Evolutionary conservation across 2,888 invertebrate genomes (phyloP).

Genomic region (Pammene aurita): DNA sequence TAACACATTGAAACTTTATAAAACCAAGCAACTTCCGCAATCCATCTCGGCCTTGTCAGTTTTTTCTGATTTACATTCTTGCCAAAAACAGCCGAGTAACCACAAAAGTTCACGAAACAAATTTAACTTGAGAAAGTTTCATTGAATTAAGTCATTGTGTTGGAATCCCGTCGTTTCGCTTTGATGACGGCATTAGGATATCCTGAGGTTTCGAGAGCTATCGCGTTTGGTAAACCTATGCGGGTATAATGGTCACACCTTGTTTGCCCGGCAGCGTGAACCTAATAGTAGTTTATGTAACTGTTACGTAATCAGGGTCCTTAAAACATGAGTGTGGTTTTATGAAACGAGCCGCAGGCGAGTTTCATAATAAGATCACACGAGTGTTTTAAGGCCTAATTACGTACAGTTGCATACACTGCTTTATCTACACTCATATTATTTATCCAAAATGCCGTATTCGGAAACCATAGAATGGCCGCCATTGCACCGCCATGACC

Average conservation of each 20-base stretch:
- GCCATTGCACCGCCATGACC: too few species aligned
- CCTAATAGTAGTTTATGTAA: too few species aligned
- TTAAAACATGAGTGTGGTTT: too few species aligned
- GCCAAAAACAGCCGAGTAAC: conserved; percentile 19
- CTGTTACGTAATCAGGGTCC: too few species aligned
- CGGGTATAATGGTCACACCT: not conserved
- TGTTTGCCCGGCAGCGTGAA: too few species aligned
- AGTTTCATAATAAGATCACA: too few species aligned
- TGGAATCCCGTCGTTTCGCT: conserved; percentile 49
- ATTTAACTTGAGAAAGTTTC: conserved; percentile 55
- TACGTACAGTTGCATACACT: too few species aligned
- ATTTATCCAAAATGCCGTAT: too few species aligned
- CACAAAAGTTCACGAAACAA: conserved; percentile 46
- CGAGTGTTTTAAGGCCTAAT: too few species aligned
- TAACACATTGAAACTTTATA: not conserved
- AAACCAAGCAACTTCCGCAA: conserved; percentile 16
- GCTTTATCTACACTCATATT: too few species aligned
- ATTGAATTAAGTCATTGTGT: conserved; percentile 58
- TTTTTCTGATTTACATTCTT: conserved; percentile 30
- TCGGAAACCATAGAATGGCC: too few species aligned
- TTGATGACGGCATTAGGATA: conserved; percentile 48
- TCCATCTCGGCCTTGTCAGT: conserved; percentile 28
- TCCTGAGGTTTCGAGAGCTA: conserved; percentile 48
- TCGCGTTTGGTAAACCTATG: conserved; percentile 17
- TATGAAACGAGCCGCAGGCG: too few species aligned